Evolutionary conservation across 2,113 vertebrate species (phyloP), one percentile per base, ranked within the genome.

Genomic region (Leptosomus discolor): DNA sequence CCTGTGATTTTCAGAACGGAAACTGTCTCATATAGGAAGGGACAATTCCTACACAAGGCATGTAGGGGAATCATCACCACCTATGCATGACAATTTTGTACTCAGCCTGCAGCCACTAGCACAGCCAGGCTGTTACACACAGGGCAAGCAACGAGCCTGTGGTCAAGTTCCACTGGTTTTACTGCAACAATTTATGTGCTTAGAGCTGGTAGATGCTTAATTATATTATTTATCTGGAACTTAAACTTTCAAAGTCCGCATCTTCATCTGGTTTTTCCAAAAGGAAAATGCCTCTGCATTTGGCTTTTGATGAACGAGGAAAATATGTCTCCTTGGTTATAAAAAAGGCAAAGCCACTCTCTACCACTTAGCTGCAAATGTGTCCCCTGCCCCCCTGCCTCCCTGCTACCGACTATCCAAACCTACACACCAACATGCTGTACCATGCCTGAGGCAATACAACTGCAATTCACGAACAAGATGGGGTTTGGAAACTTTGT

Each of bases 401-500:
- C 39, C 21, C 51, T 37, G 12, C 45, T 23, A 57, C 32, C 1
- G 4, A 86, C 63, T 73, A 68, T 57, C 41, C 77, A 83, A 48
- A 78, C 19, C 54, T 32, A 27, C 64, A 8, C 45, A 45, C 37
- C 32, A 79, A 48, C 54, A 19, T 4, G 4, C 63, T 1, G 5
- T 61, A 70, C 43, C 48, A 46, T 81, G 92, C 68, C 92, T 0
- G 17, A 91, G 89, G 92, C 90, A 1, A 37, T 94, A 85, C 87
- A 92, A 93, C 8, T 51, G 84, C 90, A 90, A 96, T 85, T 90
- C 81, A 79, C 88, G 67, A 79, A 48, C 45, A 74, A 64, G 61
- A 85, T 3, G 0, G 14, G 17, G 45, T 57, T 65, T 88, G 79
- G 80, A 95, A 94, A 92, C 87, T 95, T 94, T 82, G 86, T 84